Conservation (phyloP, 2,113 vertebrate genomes). For the Pluvialis apricaria region DNA sequence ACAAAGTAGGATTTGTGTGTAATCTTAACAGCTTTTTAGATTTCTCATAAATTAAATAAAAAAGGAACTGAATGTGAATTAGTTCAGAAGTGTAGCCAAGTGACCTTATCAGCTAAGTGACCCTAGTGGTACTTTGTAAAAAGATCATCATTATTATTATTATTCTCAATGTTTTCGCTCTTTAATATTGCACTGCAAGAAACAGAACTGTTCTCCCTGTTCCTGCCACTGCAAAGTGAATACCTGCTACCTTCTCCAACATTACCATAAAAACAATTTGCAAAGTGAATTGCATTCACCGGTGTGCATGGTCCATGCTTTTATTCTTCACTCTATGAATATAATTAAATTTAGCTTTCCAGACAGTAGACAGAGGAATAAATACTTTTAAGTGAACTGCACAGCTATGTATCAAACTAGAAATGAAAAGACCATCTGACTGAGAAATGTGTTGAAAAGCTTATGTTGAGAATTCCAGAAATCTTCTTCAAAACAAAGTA, state of each 20-base stretch:
- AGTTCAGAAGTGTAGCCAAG: not conserved
- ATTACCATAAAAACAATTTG: constrained; percentile 46
- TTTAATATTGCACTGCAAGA: not conserved
- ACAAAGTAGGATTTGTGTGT: not conserved
- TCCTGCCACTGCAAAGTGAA: not conserved
- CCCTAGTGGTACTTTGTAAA: not conserved
- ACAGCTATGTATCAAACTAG: constrained; percentile 24
- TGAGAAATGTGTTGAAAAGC: not conserved
- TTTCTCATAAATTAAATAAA: not conserved
- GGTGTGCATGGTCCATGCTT: not conserved
- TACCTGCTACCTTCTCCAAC: constrained; percentile 25
- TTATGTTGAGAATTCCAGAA: not conserved
- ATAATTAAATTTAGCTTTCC: constrained; percentile 35
- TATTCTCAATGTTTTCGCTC: not conserved
- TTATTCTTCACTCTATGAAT: constrained; percentile 14
- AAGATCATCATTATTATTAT: not conserved
- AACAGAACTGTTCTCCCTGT: not conserved
- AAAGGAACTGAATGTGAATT: not conserved
- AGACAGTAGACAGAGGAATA: constrained; percentile 10
- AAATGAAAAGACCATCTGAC: constrained; percentile 6
- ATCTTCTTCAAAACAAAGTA: not conserved
- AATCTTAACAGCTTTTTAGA: not conserved
- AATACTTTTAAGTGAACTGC: constrained; percentile 7
- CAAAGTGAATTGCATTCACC: not conserved
- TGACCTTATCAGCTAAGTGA: not conserved